Evolutionary conservation across 2,113 vertebrate genomes (phyloP).

Genomic region (Dendropsophus ebraccatus): DNA sequence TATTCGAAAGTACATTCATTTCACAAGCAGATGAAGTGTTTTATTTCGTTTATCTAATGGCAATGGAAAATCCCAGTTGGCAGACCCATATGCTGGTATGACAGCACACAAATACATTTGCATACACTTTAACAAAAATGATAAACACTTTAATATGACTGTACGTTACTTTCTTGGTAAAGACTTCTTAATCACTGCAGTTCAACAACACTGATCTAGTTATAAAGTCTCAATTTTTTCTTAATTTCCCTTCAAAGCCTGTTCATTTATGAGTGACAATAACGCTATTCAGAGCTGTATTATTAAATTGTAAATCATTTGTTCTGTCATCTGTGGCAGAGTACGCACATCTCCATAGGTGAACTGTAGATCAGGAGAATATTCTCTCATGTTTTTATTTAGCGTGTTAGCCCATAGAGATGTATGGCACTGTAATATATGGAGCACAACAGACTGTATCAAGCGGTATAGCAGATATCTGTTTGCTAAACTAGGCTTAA

Average conservation of each 20-base stretch:
- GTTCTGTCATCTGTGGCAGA: background rate
- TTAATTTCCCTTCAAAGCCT: background rate
- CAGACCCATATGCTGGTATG: slow-evolving; percentile 44
- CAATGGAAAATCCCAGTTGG: slow-evolving; percentile 49
- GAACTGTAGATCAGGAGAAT: background rate
- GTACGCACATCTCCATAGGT: background rate
- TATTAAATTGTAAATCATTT: background rate
- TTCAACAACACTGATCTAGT: background rate
- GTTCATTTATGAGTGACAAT: background rate
- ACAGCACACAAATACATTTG: slow-evolving; percentile 22
- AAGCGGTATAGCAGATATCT: no score
- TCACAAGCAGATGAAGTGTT: slow-evolving; percentile 45
- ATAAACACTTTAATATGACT: slow-evolving; percentile 41
- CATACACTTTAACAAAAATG: slow-evolving; percentile 36
- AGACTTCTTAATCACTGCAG: background rate
- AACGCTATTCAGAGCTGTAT: background rate
- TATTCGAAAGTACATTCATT: slow-evolving; percentile 50
- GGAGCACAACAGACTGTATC: background rate
- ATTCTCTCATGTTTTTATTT: background rate
- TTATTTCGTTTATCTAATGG: slow-evolving; percentile 52
- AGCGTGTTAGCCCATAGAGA: background rate
- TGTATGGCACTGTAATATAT: background rate
- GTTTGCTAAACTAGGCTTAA: no score
- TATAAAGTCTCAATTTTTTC: background rate
- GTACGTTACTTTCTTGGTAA: slow-evolving; percentile 6